Percentiles rank a stretch among this genome's conserved stretches.
phyloP scores from a whole-genome alignment of 2,888 invertebrate species.

The Podotricha telesiphe region DNA sequence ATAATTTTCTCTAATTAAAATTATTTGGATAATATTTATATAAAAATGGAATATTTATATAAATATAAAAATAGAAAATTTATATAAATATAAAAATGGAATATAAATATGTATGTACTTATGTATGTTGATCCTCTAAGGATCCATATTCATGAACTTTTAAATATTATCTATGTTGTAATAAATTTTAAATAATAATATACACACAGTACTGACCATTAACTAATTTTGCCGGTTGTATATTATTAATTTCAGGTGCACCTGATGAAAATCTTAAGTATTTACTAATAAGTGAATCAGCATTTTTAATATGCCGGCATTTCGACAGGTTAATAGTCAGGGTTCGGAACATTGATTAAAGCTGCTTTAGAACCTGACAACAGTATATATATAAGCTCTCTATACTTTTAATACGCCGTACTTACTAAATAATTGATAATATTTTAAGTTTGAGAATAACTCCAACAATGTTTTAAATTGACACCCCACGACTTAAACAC shows the following conservation, averaged over 20 bases:
- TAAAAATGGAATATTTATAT: too few relatives aligned
- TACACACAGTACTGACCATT: conserved; percentile 68
- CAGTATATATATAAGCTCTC: conserved; percentile 18
- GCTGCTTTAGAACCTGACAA: conserved; percentile 38
- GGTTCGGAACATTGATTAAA: conserved; percentile 69
- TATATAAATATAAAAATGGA: too few relatives aligned
- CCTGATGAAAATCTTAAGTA: conserved; percentile 57
- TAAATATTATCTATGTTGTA: neutral
- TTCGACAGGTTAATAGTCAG: conserved; percentile 73
- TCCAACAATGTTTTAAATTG: conserved; percentile 13
- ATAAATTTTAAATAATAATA: conserved; percentile 11
- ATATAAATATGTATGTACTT: neutral
- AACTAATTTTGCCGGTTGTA: conserved; percentile 57
- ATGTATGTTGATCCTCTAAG: neutral
- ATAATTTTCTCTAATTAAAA: too few relatives aligned
- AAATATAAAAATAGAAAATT: too few relatives aligned
- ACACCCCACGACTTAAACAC: conserved; percentile 10
- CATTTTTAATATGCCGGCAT: conserved; percentile 70
- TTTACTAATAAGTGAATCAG: conserved; percentile 75
- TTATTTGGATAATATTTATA: too few relatives aligned
- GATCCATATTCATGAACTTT: neutral
- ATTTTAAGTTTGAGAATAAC: conserved; percentile 9
- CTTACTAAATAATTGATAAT: conserved; percentile 49
- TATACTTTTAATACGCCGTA: conserved; percentile 41
- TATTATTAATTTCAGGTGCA: conserved; percentile 52